Percentiles rank a stretch among this genome's conserved stretches.
Evolutionary conservation across 2,113 vertebrate species (phyloP).

Genomic region (Scartelaos histophorus): DNA sequence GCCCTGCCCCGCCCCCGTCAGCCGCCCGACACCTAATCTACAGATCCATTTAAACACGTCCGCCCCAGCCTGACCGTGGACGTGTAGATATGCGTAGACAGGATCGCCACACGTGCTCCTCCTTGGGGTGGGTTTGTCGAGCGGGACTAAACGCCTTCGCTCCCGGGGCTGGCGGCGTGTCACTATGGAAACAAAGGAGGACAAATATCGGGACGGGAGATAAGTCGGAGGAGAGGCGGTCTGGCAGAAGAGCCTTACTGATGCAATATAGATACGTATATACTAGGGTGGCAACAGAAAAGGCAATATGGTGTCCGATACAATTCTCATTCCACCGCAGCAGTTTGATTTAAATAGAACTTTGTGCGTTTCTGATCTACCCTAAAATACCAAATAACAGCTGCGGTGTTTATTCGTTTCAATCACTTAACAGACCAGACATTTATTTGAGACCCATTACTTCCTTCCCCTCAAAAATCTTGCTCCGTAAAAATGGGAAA

Average conservation of each 20-base stretch:
- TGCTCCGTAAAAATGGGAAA: too few species aligned
- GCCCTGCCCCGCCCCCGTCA: not conserved
- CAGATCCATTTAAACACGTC: not conserved
- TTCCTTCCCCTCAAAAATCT: too few species aligned
- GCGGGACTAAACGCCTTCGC: constrained; percentile 24
- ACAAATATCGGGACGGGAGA: constrained; percentile 38
- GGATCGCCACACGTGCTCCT: not conserved
- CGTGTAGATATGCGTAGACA: not conserved
- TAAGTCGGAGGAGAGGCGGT: not conserved
- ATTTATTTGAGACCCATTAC: too few species aligned
- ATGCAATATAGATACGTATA: not conserved
- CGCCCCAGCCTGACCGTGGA: not conserved
- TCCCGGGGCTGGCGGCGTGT: constrained; percentile 32
- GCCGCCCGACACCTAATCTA: not conserved
- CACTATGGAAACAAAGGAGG: constrained; percentile 59
- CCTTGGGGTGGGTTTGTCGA: constrained; percentile 35
- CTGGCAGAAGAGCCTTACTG: not conserved
- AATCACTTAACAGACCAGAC: too few species aligned
- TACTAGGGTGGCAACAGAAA: not conserved
- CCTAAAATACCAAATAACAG: too few species aligned
- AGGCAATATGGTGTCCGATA: not conserved
- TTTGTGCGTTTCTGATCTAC: too few species aligned
- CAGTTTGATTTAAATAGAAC: not conserved
- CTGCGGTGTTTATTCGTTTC: too few species aligned
- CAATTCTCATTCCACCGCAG: not conserved